These are phyloP conservation scores for Littorina saxatilis DNA, from an alignment of 1,140 invertebrate genomes.

Conservation along the genomic window DNA sequence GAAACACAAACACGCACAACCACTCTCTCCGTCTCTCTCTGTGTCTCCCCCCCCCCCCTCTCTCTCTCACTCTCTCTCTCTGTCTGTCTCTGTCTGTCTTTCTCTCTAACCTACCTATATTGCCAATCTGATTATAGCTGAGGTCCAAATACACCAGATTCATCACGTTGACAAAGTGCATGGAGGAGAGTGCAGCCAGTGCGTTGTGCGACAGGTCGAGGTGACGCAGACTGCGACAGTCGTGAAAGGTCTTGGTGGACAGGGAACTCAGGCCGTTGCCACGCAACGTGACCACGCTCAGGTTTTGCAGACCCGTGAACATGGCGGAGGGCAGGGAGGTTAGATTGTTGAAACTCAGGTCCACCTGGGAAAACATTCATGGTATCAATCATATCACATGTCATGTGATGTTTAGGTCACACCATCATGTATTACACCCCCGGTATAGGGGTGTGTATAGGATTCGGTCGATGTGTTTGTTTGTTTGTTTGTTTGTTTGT, in stretches of 20 bases:
- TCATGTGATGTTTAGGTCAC: slow-evolving; percentile 37
- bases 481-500: no score
- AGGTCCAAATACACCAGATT: slow-evolving; percentile 29
- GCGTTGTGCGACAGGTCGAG: slow-evolving; percentile 39
- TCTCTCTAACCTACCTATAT: slow-evolving; percentile 8
- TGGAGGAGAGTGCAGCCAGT: slow-evolving; percentile 1
- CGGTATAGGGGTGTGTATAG: no score
- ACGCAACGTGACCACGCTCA: not conserved
- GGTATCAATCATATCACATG: slow-evolving; percentile 22
- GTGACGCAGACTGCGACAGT: slow-evolving; percentile 8
- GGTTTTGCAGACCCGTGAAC: slow-evolving; percentile 26
- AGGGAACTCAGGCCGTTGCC: slow-evolving; percentile 24
- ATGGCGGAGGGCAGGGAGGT: slow-evolving; percentile 24
- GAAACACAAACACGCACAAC: no score
- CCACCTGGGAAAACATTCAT: no score
- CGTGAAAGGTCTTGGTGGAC: slow-evolving; percentile 36
- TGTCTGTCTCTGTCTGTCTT: not conserved
- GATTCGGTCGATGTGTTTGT: no score
- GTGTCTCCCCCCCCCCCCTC: not conserved
- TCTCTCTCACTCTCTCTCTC: not conserved
- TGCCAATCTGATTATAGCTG: slow-evolving; percentile 30
- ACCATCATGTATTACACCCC: slow-evolving; percentile 44
- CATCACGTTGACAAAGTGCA: slow-evolving; percentile 22
- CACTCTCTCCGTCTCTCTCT: not conserved
- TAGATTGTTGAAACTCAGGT: slow-evolving; percentile 42